Base-by-base conservation (phyloP, 1,140 invertebrate genomes). In the Ruditapes philippinarum region DNA sequence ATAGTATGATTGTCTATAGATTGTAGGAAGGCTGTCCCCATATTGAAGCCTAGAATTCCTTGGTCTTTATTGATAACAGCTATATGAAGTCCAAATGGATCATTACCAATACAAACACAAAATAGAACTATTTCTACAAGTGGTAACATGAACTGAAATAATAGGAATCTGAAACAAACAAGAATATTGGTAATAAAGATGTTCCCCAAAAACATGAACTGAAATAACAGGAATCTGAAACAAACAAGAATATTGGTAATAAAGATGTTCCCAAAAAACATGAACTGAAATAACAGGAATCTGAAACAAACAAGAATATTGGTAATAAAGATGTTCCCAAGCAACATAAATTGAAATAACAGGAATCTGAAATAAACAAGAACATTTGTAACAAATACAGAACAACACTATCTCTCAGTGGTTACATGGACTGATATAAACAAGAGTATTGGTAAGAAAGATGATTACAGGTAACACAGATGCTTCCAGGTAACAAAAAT, bases 101-200 rank as follows among this genome's bases (percentile, higher is more conserved):
- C 98, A 38, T 98, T 97, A 19, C 99, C 99, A 91, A 99, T 99
- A 33, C 98, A 98, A 89, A 99, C 95, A 95, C 98, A 99, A 96
- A 99, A 99, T 4, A 99, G 97, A 68, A 99, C 98, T n/a, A 98
- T 98, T 96, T 99, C 98, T 96, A 98, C 97, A 1, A 98, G 98
- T 42, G 98, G 98, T 91, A 99, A 96, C 14, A 98, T 97, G 93
- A 99, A 98, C 93, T 99, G 98, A 96, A 99, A 99, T 73, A 96
- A 73, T 19, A 96, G 88, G 86, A 96, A 93, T 36, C 95, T 95
- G 91, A 36, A 90, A 92, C 54, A 79, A 33, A 89, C 5, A 45
- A 45, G 5, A 45, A 5, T 45, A 14, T 7, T 14, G 14, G 42
- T 45, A 45, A 51, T 51, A 51, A n/a, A n/a, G n/a, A n/a, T n/a